Evolutionary conservation across 2,797 vertebrate genomes (phyloP), one percentile per base, ranked within the genome.

Genomic region (Phataginus tetradactyla): DNA sequence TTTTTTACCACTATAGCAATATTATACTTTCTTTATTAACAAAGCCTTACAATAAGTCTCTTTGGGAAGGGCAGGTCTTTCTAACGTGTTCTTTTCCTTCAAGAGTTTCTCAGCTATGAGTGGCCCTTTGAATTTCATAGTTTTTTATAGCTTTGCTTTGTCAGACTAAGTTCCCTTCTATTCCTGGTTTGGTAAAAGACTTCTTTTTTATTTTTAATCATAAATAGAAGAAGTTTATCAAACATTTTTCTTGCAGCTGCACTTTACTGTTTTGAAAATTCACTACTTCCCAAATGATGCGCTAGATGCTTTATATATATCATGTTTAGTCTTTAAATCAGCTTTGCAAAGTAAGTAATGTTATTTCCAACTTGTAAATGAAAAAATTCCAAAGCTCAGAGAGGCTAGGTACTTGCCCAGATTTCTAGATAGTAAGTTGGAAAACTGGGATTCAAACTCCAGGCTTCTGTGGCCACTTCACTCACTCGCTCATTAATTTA

Each of bases 141-240:
- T 68, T 90, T 92, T 92, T 79, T 75, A 90, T 61, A 87, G 49
- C 53, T 83, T 4, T 85, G 0, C 39, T 92, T 95, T 94, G 45
- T 66, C 29, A 63, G 53, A 69, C 61, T 88, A 83, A 92, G 51
- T 78, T 95, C 18, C 17, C 71, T 17, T 96, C 51, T 79, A 78
- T 90, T 95, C 55, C 39, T 51, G 27, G 64, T 79, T 64, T 96
- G 32, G 59, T 80, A 91, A 90, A 34, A 61, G 1, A 59, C 11
- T 86, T 95, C 8, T 39, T 64, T 83, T 85, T 64, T 63, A 64
- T 37, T 21, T 75, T 66, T 66, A 81, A 55, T 53, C 25, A 61
- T 64, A 68, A 86, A 78, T 64, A 69, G 57, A 89, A 39, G 10
- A 93, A 71, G 79, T 93, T 83, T 68, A 72, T 79, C 13, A 39